A percentile compares a stretch with the other conserved stretches of the same genome.
Conservation (phyloP, 2,888 invertebrate species). For the Idaea aversata region DNA sequence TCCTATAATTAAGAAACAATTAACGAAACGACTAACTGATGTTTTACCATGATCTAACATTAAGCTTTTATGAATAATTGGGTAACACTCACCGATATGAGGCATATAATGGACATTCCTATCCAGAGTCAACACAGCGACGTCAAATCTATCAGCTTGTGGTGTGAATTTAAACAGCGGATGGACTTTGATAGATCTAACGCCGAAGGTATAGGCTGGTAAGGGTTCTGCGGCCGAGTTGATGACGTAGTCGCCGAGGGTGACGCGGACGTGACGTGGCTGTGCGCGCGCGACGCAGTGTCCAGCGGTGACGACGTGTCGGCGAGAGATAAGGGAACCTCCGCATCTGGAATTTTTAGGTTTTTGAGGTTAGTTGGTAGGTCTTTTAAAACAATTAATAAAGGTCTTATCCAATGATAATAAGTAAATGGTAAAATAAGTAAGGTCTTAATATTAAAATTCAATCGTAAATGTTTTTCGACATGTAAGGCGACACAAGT, state of each 20-base stretch:
- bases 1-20: no score
- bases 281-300: conserved; percentile 96
- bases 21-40: no score
- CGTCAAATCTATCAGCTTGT: conserved; percentile 94
- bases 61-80: no score
- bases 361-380: neutral
- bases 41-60: no score
- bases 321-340: conserved; percentile 93
- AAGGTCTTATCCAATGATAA: no score
- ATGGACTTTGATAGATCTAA: conserved; percentile 92
- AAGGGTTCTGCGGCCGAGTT: conserved; percentile 95
- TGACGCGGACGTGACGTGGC: conserved; percentile 94
- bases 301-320: conserved; percentile 96
- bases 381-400: no score
- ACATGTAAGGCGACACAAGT: neutral
- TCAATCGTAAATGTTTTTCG: neutral
- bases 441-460: neutral
- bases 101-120: conserved; percentile 94
- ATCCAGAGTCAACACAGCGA: conserved; percentile 93
- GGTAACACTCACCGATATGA: conserved; percentile 88
- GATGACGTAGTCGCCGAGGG: conserved; percentile 95
- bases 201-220: conserved; percentile 95
- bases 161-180: conserved; percentile 93
- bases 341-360: conserved; percentile 85
- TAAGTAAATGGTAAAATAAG: no score